Evolutionary conservation across 2,797 vertebrate genomes (phyloP).

Genomic region (Lepus oiostolus): DNA sequence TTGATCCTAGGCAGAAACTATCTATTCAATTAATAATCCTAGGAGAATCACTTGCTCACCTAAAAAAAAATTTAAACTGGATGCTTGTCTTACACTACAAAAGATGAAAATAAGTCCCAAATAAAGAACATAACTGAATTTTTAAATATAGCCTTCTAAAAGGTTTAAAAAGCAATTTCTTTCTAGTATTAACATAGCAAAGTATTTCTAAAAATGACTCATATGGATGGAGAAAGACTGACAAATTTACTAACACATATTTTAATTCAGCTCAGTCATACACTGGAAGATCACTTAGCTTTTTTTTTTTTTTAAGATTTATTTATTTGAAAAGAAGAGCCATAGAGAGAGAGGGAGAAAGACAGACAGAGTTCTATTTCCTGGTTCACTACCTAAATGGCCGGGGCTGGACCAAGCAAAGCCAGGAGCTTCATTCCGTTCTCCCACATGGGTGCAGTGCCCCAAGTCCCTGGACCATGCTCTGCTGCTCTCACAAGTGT

Average conservation of each 20-base stretch:
- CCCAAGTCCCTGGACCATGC: too few relatives aligned
- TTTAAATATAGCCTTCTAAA: background rate
- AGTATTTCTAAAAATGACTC: background rate
- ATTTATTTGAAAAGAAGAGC: too few relatives aligned
- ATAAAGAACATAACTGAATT: background rate
- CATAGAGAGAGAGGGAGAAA: too few relatives aligned
- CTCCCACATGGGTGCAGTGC: too few relatives aligned
- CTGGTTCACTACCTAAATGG: too few relatives aligned
- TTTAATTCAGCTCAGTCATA: background rate
- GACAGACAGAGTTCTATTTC: too few relatives aligned
- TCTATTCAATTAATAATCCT: background rate
- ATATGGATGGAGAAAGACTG: background rate
- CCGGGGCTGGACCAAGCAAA: too few relatives aligned
- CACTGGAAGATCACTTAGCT: too few relatives aligned
- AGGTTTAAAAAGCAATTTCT: background rate
- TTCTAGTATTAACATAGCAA: background rate
- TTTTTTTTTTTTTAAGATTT: too few relatives aligned
- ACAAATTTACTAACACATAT: background rate
- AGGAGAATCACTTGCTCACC: background rate
- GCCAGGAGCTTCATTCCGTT: too few relatives aligned
- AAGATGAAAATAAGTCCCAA: background rate
- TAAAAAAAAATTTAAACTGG: background rate
- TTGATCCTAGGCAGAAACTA: background rate
- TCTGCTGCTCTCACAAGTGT: too few relatives aligned
- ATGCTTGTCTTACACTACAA: background rate